Conservation (phyloP, 2,888 invertebrate species). For the Abrostola tripartita region DNA sequence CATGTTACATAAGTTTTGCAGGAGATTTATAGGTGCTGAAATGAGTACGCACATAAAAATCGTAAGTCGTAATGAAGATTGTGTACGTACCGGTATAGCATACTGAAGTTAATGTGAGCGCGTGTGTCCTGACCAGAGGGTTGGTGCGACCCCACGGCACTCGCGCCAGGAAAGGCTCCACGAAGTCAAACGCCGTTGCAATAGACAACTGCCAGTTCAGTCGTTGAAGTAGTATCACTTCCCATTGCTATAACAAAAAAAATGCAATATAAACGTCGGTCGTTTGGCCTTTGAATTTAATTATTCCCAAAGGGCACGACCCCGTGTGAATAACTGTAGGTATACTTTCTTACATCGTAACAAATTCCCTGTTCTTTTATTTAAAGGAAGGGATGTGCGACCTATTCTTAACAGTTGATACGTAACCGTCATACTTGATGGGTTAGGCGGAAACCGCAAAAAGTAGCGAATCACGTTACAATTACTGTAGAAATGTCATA, state of each 20-base stretch:
- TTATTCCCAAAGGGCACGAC: conserved; percentile 67
- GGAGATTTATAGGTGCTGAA: conserved; percentile 49
- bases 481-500: conserved; percentile 72
- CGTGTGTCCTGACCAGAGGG: conserved; percentile 91
- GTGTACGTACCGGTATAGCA: conserved; percentile 92
- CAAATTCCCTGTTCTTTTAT: conserved; percentile 54
- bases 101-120: conserved; percentile 92
- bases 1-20: conserved; percentile 65
- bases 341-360: conserved; percentile 57
- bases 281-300: conserved; percentile 53
- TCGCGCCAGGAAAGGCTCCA: conserved; percentile 93
- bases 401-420: conserved; percentile 76
- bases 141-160: conserved; percentile 89
- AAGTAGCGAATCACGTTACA: conserved; percentile 81
- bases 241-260: conserved; percentile 91
- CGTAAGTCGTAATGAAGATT: conserved; percentile 33
- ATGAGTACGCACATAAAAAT: conserved; percentile 19
- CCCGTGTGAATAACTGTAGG: conserved; percentile 68
- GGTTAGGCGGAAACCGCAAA: conserved; percentile 86
- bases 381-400: conserved; percentile 69
- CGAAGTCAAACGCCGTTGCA: conserved; percentile 94
- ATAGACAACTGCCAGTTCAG: conserved; percentile 94
- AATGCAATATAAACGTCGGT: conserved; percentile 45
- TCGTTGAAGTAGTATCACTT: conserved; percentile 92
- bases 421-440: conserved; percentile 86